A percentile compares a stretch with the other conserved stretches of the same genome.
Evolutionary conservation across 1,140 invertebrate species (phyloP).

Genomic region (Heterodera schachtii): DNA sequence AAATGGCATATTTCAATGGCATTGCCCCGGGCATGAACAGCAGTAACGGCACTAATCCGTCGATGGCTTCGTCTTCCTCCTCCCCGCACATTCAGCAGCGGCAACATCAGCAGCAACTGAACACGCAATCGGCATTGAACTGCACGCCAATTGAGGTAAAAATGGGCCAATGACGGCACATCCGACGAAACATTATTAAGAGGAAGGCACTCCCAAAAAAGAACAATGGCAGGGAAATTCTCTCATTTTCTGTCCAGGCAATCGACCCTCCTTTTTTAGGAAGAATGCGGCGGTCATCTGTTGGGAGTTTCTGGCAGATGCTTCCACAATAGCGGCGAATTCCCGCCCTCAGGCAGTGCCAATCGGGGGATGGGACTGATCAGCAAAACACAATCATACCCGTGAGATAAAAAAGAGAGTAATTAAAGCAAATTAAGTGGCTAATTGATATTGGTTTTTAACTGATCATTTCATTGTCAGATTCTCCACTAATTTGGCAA

Average conservation of each 20-base stretch:
- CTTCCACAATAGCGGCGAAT: neutral
- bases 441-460: too few species aligned
- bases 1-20: neutral
- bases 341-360: neutral
- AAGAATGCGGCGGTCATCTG: conserved; percentile 1
- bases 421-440: too few species aligned
- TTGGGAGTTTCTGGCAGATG: neutral
- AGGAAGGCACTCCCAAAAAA: too few species aligned
- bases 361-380: neutral
- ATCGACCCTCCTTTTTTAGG: neutral
- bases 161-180: neutral
- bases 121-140: neutral
- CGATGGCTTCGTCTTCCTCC: neutral
- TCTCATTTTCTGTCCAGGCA: too few species aligned
- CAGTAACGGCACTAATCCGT: neutral
- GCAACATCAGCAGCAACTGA: neutral
- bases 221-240: neutral
- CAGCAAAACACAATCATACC: conserved; percentile 10
- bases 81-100: neutral
- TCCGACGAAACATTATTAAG: too few species aligned
- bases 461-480: neutral
- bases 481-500: neutral
- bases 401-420: neutral
- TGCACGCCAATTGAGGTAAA: neutral
- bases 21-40: neutral